Percentiles rank a stretch among this genome's conserved stretches.
Evolutionary conservation across 1,140 invertebrate genomes (phyloP).

Genomic region (Pinna nobilis): DNA sequence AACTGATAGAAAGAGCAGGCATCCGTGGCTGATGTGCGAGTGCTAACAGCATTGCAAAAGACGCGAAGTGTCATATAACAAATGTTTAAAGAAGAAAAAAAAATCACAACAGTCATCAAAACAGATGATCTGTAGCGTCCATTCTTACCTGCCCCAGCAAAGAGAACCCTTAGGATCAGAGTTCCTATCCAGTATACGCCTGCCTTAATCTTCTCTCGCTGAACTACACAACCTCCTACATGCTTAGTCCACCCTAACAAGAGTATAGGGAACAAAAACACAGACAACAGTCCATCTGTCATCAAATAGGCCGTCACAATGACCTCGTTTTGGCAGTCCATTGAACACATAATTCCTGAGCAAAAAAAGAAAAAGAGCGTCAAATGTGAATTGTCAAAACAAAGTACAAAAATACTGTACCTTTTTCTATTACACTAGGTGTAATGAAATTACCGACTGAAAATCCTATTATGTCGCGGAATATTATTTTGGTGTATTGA

Average conservation of each 20-base stretch:
- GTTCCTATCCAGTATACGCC: constrained; percentile 6
- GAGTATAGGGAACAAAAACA: constrained; percentile 30
- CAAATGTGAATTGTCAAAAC: too few relatives aligned
- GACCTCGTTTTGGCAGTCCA: constrained; percentile 18
- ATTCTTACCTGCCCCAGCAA: constrained; percentile 4
- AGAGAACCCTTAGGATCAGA: background rate
- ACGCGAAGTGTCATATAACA: background rate
- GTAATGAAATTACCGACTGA: too few relatives aligned
- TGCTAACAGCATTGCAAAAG: background rate
- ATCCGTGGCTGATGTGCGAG: background rate
- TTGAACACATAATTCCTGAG: constrained; percentile 25
- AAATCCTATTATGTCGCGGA: too few relatives aligned
- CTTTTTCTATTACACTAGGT: too few relatives aligned
- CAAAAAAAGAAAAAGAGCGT: too few relatives aligned
- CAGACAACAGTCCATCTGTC: constrained; percentile 20
- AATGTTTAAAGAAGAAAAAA: background rate
- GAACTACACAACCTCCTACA: constrained; percentile 25
- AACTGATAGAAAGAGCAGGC: too few relatives aligned
- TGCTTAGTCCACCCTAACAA: constrained; percentile 31
- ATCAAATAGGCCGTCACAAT: constrained; percentile 22
- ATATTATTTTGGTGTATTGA: too few relatives aligned
- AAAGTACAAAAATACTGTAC: too few relatives aligned
- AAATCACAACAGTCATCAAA: background rate
- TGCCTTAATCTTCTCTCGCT: constrained; percentile 1
- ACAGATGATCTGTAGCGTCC: background rate